Evolutionary conservation across 2,797 vertebrate genomes (phyloP), one percentile per base, ranked within the genome.

Genomic region (Triplophysa yarkandensis): DNA sequence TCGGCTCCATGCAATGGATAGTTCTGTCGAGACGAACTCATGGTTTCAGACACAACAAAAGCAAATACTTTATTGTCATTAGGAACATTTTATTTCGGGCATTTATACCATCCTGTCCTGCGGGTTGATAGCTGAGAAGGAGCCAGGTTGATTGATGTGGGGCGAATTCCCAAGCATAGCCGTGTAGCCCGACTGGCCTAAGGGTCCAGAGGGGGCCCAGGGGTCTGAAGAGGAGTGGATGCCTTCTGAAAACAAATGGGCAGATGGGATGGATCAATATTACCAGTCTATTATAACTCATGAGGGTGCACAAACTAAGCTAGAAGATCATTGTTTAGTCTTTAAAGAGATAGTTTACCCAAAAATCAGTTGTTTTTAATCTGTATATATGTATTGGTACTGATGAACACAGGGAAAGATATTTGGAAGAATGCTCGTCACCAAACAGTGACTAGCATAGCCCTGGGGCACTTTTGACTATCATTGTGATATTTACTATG

Each of bases 81-180:
- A 25, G 4, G 16, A 19, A 19, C 46, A 48, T 19, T 54, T 25
- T 19, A 54, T 54, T 25, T 54, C 23, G 23, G 6, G 16, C 23
- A 44, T 19, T 67, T 91, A 83, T 92, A 98, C 98, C 96, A 98
- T 95, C 84, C 96, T 94, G 71, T 99, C 98, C 7, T 97, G 96
- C 77, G 95, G 93, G 77, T 97, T 97, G 83, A 98, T 93, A 79
- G 93, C 88, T 44, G 93, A 93, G 79, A 99, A 98, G 68, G 93
- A 90, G 3, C 94, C 82, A 3, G 94, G 84, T 85, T 95, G 95
- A 0, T 94, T 91, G 13, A 93, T 91, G 85, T 93, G 92, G 71
- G 92, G 90, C 54, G 94, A 92, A 80, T 94, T 94, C 1, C 95
- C 92, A 85, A 98, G 89, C 92, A 99, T 93, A 82, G 93, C 90